Evolutionary conservation across 2,797 vertebrate genomes (phyloP).

Genomic region (Ptychobarbus kaznakovi): DNA sequence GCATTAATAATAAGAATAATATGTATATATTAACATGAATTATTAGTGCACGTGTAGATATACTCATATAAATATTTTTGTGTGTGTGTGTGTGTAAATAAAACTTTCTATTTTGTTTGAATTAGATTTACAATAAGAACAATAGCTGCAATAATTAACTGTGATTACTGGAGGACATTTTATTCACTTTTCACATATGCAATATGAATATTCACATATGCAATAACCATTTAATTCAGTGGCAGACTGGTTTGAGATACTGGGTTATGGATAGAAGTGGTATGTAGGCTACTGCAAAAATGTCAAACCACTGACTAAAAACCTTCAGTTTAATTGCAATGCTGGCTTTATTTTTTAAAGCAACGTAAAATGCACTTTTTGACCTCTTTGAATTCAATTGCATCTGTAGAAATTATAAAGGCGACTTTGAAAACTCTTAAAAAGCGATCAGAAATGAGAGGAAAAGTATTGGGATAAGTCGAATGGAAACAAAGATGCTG

Average conservation of each 20-base stretch:
- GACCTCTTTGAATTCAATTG: not conserved
- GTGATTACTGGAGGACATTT: not conserved
- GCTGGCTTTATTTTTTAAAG: not conserved
- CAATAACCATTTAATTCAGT: not conserved
- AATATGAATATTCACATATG: not conserved
- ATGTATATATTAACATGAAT: not conserved
- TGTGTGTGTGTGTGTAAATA: not conserved
- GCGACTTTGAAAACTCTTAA: not conserved
- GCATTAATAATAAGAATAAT: too few relatives aligned
- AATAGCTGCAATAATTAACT: not conserved
- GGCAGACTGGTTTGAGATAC: not conserved
- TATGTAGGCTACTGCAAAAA: not conserved
- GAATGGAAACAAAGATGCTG: conserved; percentile 2
- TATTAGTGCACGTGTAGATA: not conserved
- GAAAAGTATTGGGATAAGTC: not conserved
- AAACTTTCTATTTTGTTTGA: not conserved
- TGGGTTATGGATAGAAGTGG: not conserved
- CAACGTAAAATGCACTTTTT: not conserved
- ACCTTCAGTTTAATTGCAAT: not conserved
- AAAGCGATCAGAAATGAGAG: not conserved
- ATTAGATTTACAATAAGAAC: not conserved
- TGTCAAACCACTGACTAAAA: not conserved
- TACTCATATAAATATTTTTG: not conserved
- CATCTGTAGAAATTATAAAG: not conserved
- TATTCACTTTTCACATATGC: not conserved